Evolutionary conservation across 2,797 vertebrate genomes (phyloP), one percentile per base, ranked within the genome.

Genomic region (Neosilurus hyrtlii): DNA sequence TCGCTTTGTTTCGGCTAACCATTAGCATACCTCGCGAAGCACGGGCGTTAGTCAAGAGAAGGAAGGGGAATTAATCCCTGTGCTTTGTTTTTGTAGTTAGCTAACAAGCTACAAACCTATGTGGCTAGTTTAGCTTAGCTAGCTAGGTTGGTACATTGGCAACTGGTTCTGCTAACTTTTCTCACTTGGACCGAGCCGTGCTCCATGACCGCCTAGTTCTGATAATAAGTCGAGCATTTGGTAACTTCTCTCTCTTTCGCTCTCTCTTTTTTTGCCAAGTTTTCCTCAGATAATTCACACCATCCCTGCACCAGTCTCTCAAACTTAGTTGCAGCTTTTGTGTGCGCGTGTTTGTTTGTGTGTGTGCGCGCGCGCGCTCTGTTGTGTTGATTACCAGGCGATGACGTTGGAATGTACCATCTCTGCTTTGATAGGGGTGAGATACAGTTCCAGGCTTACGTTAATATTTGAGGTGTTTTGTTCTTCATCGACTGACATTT

Each of bases 381-480:
- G 15, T 76, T 82, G 82, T 82, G 82, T 79, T 82, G 83, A 88
- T 80, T 80, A 76, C 85, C 83, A 79, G 83, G 83, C 71, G 83
- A 85, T 85, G 84, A 82, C 70, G 83, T 86, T 79, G 82, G 87
- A 12, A 62, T 26, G 49, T 78, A 88, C 87, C 85, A 88, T 56
- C 54, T 70, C 16, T 10, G 15, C 15, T 52, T 3, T 37, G 3
- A 12, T 10, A 18, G 43, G 76, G 76, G 76, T 30, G 61, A 12
- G 1, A 61, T 22, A 62, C 74, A 77, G 16, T 61, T 37, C 37
- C 73, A 59, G 1, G 22, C 18, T 15, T 11, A 51, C 22, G 1
- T 6, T 62, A 63, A 43, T 2, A 51, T 4, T 16, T 0, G 16
- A 5, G 11, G 0, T 11, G 70, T 51, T 85, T 86, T 84, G 77